These are phyloP conservation scores for Lepidochitona cinerea DNA, from an alignment of 2,888 invertebrate genomes.

Conservation along the genomic window DNA sequence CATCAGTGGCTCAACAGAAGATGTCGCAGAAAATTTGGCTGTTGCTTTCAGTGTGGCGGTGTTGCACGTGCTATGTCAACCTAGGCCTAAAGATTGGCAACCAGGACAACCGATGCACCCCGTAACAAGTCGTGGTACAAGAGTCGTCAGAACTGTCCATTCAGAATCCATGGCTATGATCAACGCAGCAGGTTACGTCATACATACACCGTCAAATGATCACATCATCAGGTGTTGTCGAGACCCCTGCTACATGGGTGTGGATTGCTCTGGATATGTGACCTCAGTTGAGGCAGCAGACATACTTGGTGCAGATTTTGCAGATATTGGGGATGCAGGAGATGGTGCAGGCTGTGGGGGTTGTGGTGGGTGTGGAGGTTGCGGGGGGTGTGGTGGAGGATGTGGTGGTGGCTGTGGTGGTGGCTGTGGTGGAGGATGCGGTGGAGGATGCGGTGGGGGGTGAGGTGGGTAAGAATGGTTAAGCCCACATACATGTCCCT, in stretches of 20 bases:
- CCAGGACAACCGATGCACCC: constrained; percentile 36
- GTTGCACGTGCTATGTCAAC: constrained; percentile 73
- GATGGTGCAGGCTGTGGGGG: constrained; percentile 21
- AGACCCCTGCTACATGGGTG: constrained; percentile 50
- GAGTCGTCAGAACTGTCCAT: constrained; percentile 47
- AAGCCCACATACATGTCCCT: neutral
- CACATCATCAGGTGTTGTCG: constrained; percentile 52
- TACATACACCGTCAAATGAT: constrained; percentile 66
- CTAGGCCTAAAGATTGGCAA: constrained; percentile 61
- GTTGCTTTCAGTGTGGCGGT: constrained; percentile 72
- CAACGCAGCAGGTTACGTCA: constrained; percentile 71
- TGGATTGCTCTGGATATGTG: constrained; percentile 20
- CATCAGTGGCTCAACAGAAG: constrained; percentile 39
- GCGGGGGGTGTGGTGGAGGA: constrained; percentile 35
- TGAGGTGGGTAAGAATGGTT: constrained; percentile 15
- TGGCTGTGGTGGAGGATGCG: constrained; percentile 37
- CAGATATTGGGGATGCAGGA: constrained; percentile 26
- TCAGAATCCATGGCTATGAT: constrained; percentile 66
- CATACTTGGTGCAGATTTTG: constrained; percentile 39
- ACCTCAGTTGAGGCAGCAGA: constrained; percentile 7
- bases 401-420: constrained; percentile 41
- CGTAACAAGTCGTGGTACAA: constrained; percentile 24
- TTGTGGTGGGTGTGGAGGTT: constrained; percentile 39
- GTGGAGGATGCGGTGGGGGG: constrained; percentile 40
- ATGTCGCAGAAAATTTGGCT: constrained; percentile 72